These are phyloP conservation scores for Porites lobata DNA, from an alignment of 92 coral and sea anemone species.

Conservation along the genomic window DNA sequence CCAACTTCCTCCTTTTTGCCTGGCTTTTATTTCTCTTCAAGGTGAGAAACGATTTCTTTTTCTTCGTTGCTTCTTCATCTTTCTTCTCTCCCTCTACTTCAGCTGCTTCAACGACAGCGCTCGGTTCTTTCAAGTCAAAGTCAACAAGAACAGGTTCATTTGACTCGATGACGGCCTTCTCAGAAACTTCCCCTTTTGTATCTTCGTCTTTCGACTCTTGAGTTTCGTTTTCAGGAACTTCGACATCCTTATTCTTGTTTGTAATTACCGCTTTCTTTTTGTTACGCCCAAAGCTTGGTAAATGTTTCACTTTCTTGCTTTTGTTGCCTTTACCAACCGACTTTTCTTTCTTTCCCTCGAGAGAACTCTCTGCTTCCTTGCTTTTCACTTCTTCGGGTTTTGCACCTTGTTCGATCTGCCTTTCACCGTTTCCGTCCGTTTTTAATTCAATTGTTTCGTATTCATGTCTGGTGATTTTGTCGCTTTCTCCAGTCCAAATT, in stretches of 20 bases:
- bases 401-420: slow-evolving; percentile 5
- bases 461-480: background rate
- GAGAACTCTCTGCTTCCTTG: slow-evolving; percentile 14
- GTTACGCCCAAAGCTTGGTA: slow-evolving; percentile 44
- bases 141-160: slow-evolving; percentile 8
- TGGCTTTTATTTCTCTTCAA: slow-evolving; percentile 16
- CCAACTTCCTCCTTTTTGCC: slow-evolving; percentile 3
- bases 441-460: slow-evolving; percentile 1
- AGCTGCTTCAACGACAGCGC: background rate
- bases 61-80: background rate
- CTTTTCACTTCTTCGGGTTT: background rate
- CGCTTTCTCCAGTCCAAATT: background rate
- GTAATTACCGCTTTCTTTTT: slow-evolving; percentile 29
- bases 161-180: background rate
- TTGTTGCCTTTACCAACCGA: slow-evolving; percentile 22
- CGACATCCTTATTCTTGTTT: background rate
- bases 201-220: background rate
- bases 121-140: background rate
- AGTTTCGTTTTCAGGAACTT: slow-evolving; percentile 12
- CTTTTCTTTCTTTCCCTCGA: slow-evolving; percentile 32
- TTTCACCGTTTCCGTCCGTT: background rate
- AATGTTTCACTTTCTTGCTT: slow-evolving; percentile 37
- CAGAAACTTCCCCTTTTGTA: background rate
- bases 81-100: background rate
- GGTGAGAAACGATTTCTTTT: slow-evolving; percentile 8